phyloP scores from a whole-genome alignment of 1,140 invertebrate species.

The Scaptomyza graminum region DNA sequence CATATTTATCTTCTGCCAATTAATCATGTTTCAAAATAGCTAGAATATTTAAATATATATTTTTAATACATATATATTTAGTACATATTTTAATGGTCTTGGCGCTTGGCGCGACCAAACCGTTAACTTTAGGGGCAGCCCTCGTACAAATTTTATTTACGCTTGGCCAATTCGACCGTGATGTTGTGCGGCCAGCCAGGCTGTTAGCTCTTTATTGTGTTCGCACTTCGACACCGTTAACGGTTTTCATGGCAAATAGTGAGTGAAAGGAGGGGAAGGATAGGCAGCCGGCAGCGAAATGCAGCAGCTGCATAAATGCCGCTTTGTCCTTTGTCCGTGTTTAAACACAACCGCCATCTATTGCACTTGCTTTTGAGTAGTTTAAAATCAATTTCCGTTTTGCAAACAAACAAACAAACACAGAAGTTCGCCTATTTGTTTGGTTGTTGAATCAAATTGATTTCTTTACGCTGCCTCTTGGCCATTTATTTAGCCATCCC shows the following conservation, averaged over 20 bases:
- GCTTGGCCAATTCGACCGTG: slow-evolving; percentile 1
- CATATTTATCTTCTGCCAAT: too few relatives aligned
- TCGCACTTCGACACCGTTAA: not conserved
- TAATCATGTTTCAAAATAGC: too few relatives aligned
- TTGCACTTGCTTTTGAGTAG: slow-evolving; percentile 11
- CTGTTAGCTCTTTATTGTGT: slow-evolving; percentile 3
- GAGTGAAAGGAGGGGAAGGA: not conserved
- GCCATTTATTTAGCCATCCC: not conserved
- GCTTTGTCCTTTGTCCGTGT: not conserved
- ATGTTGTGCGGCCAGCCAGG: not conserved
- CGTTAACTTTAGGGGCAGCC: not conserved
- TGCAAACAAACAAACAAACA: slow-evolving; percentile 1
- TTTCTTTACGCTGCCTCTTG: slow-evolving; percentile 17
- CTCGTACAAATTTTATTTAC: slow-evolving; percentile 16
- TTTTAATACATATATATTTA: too few relatives aligned
- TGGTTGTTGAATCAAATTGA: slow-evolving; percentile 32
- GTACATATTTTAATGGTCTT: too few relatives aligned
- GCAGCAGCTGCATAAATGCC: not conserved
- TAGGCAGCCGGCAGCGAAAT: not conserved
- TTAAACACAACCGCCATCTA: not conserved
- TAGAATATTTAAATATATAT: too few relatives aligned
- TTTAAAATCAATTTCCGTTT: slow-evolving; percentile 44
- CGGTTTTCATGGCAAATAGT: not conserved
- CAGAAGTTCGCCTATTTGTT: not conserved
- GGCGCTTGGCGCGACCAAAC: not conserved